Percentiles rank a stretch among this genome's conserved stretches.
These are phyloP conservation scores for Ectemnius lituratus DNA, from an alignment of 2,888 invertebrate genomes.

Conservation along the genomic window DNA sequence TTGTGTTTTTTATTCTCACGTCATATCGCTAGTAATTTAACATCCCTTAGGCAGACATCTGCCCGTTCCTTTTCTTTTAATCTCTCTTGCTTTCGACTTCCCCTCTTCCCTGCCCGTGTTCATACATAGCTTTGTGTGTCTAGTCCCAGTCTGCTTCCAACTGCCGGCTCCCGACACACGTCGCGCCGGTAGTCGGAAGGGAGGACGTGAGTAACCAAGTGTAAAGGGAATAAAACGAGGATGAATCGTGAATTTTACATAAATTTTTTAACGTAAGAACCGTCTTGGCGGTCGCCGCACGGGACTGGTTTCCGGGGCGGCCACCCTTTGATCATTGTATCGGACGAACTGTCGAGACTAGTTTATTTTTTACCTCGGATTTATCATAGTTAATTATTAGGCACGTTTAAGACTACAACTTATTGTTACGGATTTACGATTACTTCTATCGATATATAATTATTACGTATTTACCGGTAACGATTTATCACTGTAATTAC, in stretches of 20 bases:
- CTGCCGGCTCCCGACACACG: conserved; percentile 17
- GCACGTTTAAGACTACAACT: conserved; percentile 59
- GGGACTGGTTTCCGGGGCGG: conserved; percentile 57
- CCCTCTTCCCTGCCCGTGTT: conserved; percentile 27
- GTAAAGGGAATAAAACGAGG: conserved; percentile 8
- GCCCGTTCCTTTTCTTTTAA: conserved; percentile 41
- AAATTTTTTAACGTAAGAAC: conserved; percentile 66
- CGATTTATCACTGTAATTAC: conserved; percentile 60
- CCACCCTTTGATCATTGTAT: conserved; percentile 5
- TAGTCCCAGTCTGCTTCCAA: conserved; percentile 51
- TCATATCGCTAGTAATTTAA: conserved; percentile 57
- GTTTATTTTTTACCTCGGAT: conserved; percentile 64
- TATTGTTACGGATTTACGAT: conserved; percentile 63
- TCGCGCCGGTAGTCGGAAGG: conserved; percentile 12
- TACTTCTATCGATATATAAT: conserved; percentile 57
- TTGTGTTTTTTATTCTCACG: conserved; percentile 58
- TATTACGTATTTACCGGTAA: conserved; percentile 54
- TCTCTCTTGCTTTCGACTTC: conserved; percentile 38
- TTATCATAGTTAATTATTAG: conserved; percentile 65
- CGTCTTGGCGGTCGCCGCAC: conserved; percentile 38
- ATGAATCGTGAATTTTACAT: conserved; percentile 50
- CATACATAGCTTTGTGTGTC: conserved; percentile 14
- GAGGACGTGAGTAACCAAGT: too few species aligned
- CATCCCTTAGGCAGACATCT: conserved; percentile 1
- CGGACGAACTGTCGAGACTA: conserved; percentile 51